Percentiles rank a stretch among this genome's conserved stretches.
Conservation (phyloP, 2,113 vertebrate species). For the Neolamprologus modestus region DNA sequence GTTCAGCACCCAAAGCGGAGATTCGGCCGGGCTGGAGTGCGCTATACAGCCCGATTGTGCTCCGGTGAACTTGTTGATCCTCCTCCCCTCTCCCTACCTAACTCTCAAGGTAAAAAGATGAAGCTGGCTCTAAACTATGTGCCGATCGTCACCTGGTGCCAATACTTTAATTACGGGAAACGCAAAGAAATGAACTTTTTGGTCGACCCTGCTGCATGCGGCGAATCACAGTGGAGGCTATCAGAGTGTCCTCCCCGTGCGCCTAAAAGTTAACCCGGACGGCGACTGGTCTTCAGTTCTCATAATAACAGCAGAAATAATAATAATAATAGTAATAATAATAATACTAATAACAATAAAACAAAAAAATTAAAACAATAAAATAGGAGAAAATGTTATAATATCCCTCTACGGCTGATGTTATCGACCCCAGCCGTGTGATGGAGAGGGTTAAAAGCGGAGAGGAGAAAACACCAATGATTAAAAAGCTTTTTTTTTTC, state of each 20-base stretch:
- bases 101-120: neutral
- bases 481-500: fast-evolving
- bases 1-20: conserved; percentile 76
- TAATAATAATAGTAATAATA: neutral
- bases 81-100: conserved; percentile 53
- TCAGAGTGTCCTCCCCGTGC: neutral
- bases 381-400: neutral
- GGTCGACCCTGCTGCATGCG: neutral
- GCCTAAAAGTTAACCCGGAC: neutral
- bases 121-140: neutral
- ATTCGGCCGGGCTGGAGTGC: conserved; percentile 73
- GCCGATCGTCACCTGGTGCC: neutral
- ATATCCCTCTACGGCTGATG: neutral
- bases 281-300: neutral
- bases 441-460: neutral
- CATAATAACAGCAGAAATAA: neutral
- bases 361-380: neutral
- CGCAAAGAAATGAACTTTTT: neutral
- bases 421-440: neutral
- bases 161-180: neutral
- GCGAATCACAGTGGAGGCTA: neutral
- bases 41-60: conserved; percentile 79
- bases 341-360: neutral
- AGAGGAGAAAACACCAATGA: neutral
- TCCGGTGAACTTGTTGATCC: conserved; percentile 2